Base-by-base conservation (phyloP, 2,113 vertebrate species). In the Catharus bicknelli region DNA sequence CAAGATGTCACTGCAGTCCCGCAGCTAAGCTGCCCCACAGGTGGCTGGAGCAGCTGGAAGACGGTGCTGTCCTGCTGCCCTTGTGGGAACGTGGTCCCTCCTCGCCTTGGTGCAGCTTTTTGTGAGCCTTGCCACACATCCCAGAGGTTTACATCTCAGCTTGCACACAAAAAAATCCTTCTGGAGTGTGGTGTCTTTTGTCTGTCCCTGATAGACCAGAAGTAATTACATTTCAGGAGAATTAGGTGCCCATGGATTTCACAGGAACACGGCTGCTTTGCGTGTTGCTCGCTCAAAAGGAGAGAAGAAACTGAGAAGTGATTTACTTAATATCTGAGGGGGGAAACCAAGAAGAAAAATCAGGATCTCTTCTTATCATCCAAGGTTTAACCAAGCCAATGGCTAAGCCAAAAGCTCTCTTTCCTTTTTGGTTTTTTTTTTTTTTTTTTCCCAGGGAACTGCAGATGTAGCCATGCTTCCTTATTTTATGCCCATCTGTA, bases 21-120 rank as follows among this genome's bases (percentile, higher is more conserved):
- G 19, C 25, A 7, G 42, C 34, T 18, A 68, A n/a, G n/a, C 72
- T 34, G 34, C 79, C 80, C 36, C 66, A 55, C 66, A 54, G 90
- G 93, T 93, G 92, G 55, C 87, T 13, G 68, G 63, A 64, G 53
- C 16, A 47, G 68, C 45, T 83, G 70, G 53, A n/a, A 43, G 22
- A 15, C 13, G 20, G 3, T 29, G 59, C 54, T 45, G 1, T 59
- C 26, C 42, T 11, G 61, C 30, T 29, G 45, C 22, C 79, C 47
- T 23, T 25, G 48, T 0, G 2, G 23, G 17, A 63, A 34, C 0
- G 2, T 1, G 42, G 9, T 8, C 4, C 5, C 43, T 89, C 5
- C 23, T 79, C 3, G 1, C 36, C 68, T 62, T 4, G 22, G 15
- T 15, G 68, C 53, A 47, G 43, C 57, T 54, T 86, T 57, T 34